phyloP scores from a whole-genome alignment of 2,113 vertebrate species.

The Pantherophis guttatus region DNA sequence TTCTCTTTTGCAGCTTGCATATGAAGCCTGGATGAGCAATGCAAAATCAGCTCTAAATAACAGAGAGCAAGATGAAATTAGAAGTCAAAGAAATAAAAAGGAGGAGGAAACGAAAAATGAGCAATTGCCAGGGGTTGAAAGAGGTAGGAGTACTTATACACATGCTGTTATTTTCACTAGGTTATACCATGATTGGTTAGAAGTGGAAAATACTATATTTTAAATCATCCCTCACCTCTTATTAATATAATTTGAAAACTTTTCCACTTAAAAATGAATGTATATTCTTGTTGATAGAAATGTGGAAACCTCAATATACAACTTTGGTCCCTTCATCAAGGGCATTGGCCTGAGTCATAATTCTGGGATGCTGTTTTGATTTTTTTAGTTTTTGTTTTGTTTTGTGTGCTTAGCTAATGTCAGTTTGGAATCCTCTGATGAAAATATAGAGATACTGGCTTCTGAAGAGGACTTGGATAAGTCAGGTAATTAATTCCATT shows the following conservation, averaged over 20 bases:
- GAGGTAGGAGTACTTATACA: background rate
- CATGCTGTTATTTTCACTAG: background rate
- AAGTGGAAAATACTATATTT: background rate
- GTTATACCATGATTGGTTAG: too few species aligned
- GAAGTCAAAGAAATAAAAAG: constrained; percentile 56
- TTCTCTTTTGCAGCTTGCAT: constrained; percentile 63
- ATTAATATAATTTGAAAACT: background rate
- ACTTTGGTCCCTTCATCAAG: background rate
- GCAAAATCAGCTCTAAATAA: constrained; percentile 67
- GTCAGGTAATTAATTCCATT: constrained; percentile 35
- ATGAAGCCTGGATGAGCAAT: constrained; percentile 74
- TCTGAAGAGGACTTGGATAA: constrained; percentile 35
- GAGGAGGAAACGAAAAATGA: constrained; percentile 38
- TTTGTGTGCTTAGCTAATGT: constrained; percentile 57
- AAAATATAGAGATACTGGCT: constrained; percentile 58
- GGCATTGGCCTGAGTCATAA: background rate
- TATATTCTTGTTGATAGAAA: background rate
- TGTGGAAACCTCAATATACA: background rate
- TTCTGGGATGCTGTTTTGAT: background rate
- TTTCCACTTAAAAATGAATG: background rate
- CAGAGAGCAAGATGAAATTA: constrained; percentile 67
- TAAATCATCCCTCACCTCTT: background rate
- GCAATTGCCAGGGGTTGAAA: constrained; percentile 58
- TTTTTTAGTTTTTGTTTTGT: constrained; percentile 3
- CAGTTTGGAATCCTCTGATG: constrained; percentile 57